Evolutionary conservation across 2,797 vertebrate species (phyloP), one percentile per base, ranked within the genome.

Genomic region (Syngnathus rostellatus): DNA sequence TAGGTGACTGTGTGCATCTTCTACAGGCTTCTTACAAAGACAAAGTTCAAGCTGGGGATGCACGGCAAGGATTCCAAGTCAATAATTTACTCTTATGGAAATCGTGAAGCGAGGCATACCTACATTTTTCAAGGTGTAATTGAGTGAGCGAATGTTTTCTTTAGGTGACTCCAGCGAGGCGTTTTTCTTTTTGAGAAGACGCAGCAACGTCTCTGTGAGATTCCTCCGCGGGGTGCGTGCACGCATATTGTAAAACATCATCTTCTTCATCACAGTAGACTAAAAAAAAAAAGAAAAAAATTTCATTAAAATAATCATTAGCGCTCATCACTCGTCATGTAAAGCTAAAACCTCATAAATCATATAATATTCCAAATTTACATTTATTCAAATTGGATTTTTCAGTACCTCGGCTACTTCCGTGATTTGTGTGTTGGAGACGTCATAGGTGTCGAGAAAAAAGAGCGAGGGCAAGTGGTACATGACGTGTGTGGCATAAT

Each of bases 181-280:
- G 79, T 73, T 86, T 78, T 89, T 93, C 77, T 77, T 88, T 71
- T 93, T 88, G 51, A 75, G 83, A 55, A 96, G 83, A 71, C 78
- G 89, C 60, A 90, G 76, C 54, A 80, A 81, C 0, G 82, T 82
- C 80, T 93, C 89, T 61, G 77, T 82, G 65, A 94, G 88, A 62
- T 86, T 86, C 53, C 92, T 88, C 65, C 89, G 85, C 68, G 88
- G 78, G 3, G 81, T 85, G 67, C 90, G 94, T 59, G 93, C 84
- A 21, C 92, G 89, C 93, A 96, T 95, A 77, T 93, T 94, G 75
- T 96, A 97, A 81, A 94, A 97, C 92, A 95, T 95, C 70, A 88
- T 90, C 86, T 96, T 97, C 85, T 95, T 96, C 87, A 91, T 88
- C 62, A 92, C 92, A 67, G 89, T 94, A 58, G 87, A 86, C 95